Conservation (phyloP, 2,888 invertebrate genomes). For the Platycheirus albimanus region DNA sequence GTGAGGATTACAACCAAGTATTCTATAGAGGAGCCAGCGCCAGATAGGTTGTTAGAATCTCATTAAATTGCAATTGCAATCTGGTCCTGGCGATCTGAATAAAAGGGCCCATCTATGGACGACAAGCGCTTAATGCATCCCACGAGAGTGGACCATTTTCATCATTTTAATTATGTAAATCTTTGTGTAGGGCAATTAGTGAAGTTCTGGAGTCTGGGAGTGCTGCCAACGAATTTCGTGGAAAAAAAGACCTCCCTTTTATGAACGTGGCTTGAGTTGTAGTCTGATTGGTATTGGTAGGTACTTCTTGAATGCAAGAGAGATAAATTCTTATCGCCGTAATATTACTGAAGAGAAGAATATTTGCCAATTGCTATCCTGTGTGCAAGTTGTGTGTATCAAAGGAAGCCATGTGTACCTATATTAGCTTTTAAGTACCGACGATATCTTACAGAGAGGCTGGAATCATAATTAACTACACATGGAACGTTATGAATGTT, state of each 20-base stretch:
- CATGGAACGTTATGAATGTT: conserved; percentile 17
- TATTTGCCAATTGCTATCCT: conserved; percentile 35
- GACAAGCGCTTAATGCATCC: conserved; percentile 31
- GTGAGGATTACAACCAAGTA: conserved; percentile 62
- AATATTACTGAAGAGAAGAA: conserved; percentile 14
- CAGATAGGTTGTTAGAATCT: conserved; percentile 59
- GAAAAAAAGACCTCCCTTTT: conserved; percentile 2
- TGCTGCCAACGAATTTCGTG: conserved; percentile 40
- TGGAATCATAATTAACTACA: conserved; percentile 32
- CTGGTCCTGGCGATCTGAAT: conserved; percentile 63
- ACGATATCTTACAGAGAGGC: conserved; percentile 9
- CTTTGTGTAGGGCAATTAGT: conserved; percentile 66
- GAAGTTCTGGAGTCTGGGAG: conserved; percentile 27
- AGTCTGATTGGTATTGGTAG: not conserved
- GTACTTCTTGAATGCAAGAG: conserved; percentile 5
- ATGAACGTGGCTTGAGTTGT: not conserved
- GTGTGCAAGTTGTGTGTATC: conserved; percentile 4
- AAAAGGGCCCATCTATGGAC: conserved; percentile 28
- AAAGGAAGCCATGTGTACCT: conserved; percentile 26
- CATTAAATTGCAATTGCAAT: conserved; percentile 71
- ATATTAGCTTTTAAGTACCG: conserved; percentile 32
- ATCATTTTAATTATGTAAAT: conserved; percentile 72
- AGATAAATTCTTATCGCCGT: not conserved
- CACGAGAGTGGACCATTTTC: conserved; percentile 24
- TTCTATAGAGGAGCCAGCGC: conserved; percentile 8